Evolutionary conservation across 2,113 vertebrate genomes (phyloP), one percentile per base, ranked within the genome.

Genomic region (Pomatorhinus ruficollis): DNA sequence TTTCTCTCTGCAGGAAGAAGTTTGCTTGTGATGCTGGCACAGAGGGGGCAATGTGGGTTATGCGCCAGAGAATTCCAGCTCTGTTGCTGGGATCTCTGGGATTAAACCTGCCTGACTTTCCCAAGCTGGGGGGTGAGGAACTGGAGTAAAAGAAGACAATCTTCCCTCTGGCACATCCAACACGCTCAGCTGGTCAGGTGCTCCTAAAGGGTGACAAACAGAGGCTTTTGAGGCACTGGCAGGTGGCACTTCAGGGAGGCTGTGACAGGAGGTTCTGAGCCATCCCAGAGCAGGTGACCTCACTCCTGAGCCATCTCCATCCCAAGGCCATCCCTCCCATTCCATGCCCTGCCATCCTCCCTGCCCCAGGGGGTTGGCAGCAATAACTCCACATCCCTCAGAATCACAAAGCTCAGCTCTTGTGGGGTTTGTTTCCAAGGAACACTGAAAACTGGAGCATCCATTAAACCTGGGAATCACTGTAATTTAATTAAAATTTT

Each of bases 401-500:
- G 78, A 87, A 80, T 14, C 82, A 21, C n/a, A 40, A 59, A 30
- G 18, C 61, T 6, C 75, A 57, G 52, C 44, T 28, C 69, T 13
- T 15, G 25, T 2, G 15, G 15, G 17, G 2, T 40, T 56, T 74
- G 19, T 44, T 87, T 75, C 21, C 61, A 77, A 28, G 40, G 35
- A 93, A 22, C 57, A 42, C 57, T 19, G 45, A 68, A 76, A 80
- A n/a, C 45, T 39, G 63, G 44, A 65, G 45, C 14, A 5, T 18
- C 71, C 39, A 19, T 42, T 37, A 53, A 95, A 64, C 18, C n/a
- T 37, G 57, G 31, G 45, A 57, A 61, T 86, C 31, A 8, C 9
- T 52, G 71, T 91, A 56, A 94, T 80, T 92, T 83, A 90, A 95
- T 92, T 94, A 88, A 85, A 96, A 69, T 40, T 57, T 72, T 86